Evolutionary conservation across 2,797 vertebrate species (phyloP), one percentile per base, ranked within the genome.

Genomic region (Erithacus rubecula): DNA sequence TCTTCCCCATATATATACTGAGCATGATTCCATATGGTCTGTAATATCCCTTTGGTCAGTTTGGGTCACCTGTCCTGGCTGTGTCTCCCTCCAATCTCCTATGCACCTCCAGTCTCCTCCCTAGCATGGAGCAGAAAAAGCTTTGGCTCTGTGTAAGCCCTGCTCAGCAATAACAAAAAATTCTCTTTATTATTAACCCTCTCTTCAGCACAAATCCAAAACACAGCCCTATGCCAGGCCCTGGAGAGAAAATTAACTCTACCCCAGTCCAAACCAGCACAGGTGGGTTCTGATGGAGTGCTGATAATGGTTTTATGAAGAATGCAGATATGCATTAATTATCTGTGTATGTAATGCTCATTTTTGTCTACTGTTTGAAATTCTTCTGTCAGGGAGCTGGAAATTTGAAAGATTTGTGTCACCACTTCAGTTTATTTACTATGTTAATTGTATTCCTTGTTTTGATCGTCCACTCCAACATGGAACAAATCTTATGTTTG

Each of bases 341-440:
- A 37, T 20, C 30, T 71, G 11, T 72, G 15, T 78, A 15, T 47
- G 26, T 62, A 51, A 41, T 59, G 37, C 32, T 82, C 0, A 24
- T 76, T 95, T 91, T 74, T 76, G 47, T 79, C 43, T 87, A 49
- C 23, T 70, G 2, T 67, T 75, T 67, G 32, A 86, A 91, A 43
- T 81, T 69, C 36, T 46, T 88, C 41, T 83, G 8, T 46, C 52
- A 83, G 34, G 81, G 34, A 80, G n/a, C 14, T 68, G 43, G 36
- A 95, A 90, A 87, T 91, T 39, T 64, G 44, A 37, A 81, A 76
- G 29, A 51, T 27, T 71, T 80, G 12, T 52, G 55, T 67, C 51
- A 69, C 77, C 29, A 43, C 39, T 79, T 91, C 34, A 11, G 2
- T 89, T 90, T 75, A 21, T 81, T 83, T 70, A 46, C 64, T 56